phyloP scores from a whole-genome alignment of 2,888 invertebrate species.

The Ypsolopha sequella region DNA sequence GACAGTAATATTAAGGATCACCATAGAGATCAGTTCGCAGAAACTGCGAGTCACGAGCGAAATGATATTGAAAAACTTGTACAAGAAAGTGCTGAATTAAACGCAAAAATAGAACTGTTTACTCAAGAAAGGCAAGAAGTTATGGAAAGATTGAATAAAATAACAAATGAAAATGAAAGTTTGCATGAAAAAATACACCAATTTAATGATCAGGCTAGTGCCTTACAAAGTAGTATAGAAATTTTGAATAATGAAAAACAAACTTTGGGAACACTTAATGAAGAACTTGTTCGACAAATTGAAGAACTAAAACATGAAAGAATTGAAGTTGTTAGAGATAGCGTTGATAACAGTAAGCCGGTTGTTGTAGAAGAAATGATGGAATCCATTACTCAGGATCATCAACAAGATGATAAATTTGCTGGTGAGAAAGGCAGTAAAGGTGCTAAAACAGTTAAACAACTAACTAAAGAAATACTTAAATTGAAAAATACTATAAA shows the following conservation, averaged over 20 bases:
- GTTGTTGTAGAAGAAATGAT: slow-evolving; percentile 31
- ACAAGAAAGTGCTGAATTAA: slow-evolving; percentile 75
- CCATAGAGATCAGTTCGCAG: slow-evolving; percentile 19
- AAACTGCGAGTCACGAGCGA: slow-evolving; percentile 33
- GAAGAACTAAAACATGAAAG: slow-evolving; percentile 52
- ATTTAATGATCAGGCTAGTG: slow-evolving; percentile 60
- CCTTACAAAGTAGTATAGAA: slow-evolving; percentile 51
- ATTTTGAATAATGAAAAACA: slow-evolving; percentile 55
- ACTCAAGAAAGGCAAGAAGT: slow-evolving; percentile 78
- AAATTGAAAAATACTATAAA: slow-evolving; percentile 62
- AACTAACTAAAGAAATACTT: slow-evolving; percentile 63
- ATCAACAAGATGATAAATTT: slow-evolving; percentile 46
- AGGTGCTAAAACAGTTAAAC: slow-evolving; percentile 55
- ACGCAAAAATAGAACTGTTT: slow-evolving; percentile 77
- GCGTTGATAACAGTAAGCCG: slow-evolving; percentile 43
- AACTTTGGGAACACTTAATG: slow-evolving; percentile 38
- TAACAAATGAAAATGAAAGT: slow-evolving; percentile 72
- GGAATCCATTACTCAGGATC: slow-evolving; percentile 33
- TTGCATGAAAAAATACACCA: slow-evolving; percentile 61
- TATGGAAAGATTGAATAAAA: slow-evolving; percentile 75
- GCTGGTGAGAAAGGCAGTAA: slow-evolving; percentile 41
- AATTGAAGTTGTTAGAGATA: slow-evolving; percentile 53
- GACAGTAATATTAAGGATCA: slow-evolving; percentile 22
- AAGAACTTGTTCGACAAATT: slow-evolving; percentile 48
- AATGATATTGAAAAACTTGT: slow-evolving; percentile 70